Base-by-base conservation (phyloP, 2,113 vertebrate genomes). In the Misgurnus mizolepis region DNA sequence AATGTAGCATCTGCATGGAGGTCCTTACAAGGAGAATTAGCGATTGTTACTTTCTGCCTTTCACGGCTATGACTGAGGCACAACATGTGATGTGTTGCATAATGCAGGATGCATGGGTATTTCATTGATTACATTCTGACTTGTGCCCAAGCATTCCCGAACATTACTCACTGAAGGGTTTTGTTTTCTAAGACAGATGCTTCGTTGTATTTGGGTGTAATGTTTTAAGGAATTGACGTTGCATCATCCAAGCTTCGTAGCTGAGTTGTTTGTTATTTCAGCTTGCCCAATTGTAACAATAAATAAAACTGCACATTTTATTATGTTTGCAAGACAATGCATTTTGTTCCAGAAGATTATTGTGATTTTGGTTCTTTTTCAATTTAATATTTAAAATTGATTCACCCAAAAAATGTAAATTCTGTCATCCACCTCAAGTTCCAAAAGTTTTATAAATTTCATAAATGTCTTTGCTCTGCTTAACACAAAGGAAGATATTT, bases 41-140 rank as follows among this genome's bases (percentile, higher is more conserved):
- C 88, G 86, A 91, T 91, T 91, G 89, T 88, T 89, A 78, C 84
- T 86, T 84, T 89, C 89, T 89, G 91, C 90, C 88, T 90, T 93
- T 90, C 83, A 89, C 71, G 76, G 85, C 85, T 84, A 82, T 87
- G 89, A 89, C 90, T 87, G 88, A 81, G 83, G 86, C 88, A 90
- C 45, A 76, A 65, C 79, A 84, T 86, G 82, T 86, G 77, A 82
- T 84, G n/a, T 6, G 80, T 86, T 84, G 72, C 85, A 82, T 67
- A 84, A 82, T 67, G 15, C 18, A 56, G 65, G 15, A 60, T 71
- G 67, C 67, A 80, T 76, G 65, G 80, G 67, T 79, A 82, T 84
- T 86, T 67, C 80, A 86, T 81, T 73, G 70, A 82, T 85, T 85
- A 58, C 55, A 67, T 72, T 78, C 50, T 69, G 75, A 18, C 64